phyloP scores from a whole-genome alignment of 2,888 invertebrate species.

The Pharmacophagus antenor region DNA sequence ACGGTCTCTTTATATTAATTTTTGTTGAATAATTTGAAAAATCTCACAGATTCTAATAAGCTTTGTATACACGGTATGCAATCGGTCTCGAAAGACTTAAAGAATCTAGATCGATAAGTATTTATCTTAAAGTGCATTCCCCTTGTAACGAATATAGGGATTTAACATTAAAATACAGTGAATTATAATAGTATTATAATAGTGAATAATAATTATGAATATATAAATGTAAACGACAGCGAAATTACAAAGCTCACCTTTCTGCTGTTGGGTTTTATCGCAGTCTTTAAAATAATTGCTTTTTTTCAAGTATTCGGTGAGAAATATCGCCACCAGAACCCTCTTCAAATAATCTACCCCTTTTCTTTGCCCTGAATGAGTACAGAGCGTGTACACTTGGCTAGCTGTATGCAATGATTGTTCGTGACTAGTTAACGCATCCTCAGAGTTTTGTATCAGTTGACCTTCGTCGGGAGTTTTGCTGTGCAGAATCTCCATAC shows the following conservation, averaged over 20 bases:
- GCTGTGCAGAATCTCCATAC: slow-evolving; percentile 52
- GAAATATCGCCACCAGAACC: slow-evolving; percentile 88
- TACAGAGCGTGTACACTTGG: slow-evolving; percentile 84
- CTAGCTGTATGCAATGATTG: slow-evolving; percentile 61
- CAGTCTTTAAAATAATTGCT: slow-evolving; percentile 82
- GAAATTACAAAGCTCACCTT: slow-evolving; percentile 42
- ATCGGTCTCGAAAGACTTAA: too few species aligned
- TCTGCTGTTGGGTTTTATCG: slow-evolving; percentile 45
- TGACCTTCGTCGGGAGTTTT: slow-evolving; percentile 46
- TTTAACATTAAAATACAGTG: too few species aligned
- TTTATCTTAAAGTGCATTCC: too few species aligned
- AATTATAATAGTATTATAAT: too few species aligned
- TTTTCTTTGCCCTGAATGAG: slow-evolving; percentile 82
- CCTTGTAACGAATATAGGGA: too few species aligned
- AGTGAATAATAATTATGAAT: too few species aligned
- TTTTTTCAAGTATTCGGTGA: slow-evolving; percentile 86
- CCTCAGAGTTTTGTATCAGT: slow-evolving; percentile 51
- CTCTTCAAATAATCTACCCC: slow-evolving; percentile 87
- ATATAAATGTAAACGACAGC: not conserved
- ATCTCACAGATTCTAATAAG: too few species aligned
- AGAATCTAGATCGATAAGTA: too few species aligned
- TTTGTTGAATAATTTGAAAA: too few species aligned
- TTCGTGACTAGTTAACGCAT: slow-evolving; percentile 56
- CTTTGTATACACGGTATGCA: too few species aligned
- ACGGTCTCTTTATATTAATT: too few species aligned